Evolutionary conservation across 1,140 invertebrate genomes (phyloP).

Genomic region (Bicyclus anynana): DNA sequence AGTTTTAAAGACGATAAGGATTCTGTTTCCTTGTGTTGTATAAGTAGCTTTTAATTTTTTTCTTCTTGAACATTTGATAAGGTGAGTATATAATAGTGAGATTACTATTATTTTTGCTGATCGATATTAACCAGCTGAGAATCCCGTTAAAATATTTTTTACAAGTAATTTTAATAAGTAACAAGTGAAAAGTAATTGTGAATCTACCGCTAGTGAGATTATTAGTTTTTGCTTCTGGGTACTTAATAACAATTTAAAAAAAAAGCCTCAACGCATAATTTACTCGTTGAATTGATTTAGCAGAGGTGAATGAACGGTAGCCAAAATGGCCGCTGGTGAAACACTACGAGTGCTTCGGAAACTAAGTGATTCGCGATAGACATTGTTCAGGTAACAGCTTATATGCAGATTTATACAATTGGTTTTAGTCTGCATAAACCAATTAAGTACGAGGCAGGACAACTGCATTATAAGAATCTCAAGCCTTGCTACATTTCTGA

Average conservation of each 20-base stretch:
- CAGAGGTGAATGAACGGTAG: constrained; percentile 33
- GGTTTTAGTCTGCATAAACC: neutral
- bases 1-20: too few species aligned
- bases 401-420: neutral
- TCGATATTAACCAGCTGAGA: too few species aligned
- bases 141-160: neutral
- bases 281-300: constrained; percentile 22
- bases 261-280: constrained; percentile 14
- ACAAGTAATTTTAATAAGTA: too few species aligned
- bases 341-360: constrained; percentile 29
- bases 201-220: neutral
- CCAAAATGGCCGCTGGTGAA: constrained; percentile 46
- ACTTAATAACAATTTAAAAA: constrained; percentile 18
- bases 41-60: too few species aligned
- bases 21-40: too few species aligned
- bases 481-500: too few species aligned
- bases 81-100: too few species aligned
- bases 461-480: too few species aligned
- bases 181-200: too few species aligned
- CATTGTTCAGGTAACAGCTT: constrained; percentile 2
- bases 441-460: too few species aligned
- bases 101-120: too few species aligned
- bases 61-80: too few species aligned
- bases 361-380: constrained; percentile 30
- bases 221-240: constrained; percentile 7